Conservation (phyloP, 2,113 vertebrate species). For the Chitala chitala region DNA sequence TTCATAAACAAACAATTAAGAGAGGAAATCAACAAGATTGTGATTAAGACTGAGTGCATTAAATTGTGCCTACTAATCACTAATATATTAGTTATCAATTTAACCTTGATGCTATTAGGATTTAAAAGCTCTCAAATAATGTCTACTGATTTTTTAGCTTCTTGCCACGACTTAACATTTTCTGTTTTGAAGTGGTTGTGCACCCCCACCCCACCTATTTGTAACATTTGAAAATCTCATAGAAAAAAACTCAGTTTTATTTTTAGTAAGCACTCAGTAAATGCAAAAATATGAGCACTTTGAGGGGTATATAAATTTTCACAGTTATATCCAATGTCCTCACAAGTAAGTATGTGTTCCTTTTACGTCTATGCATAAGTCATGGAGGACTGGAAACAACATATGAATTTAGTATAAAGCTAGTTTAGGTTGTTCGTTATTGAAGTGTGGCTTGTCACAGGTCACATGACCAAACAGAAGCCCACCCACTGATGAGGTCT, state of each 20-base stretch:
- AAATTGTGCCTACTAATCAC: slow-evolving; percentile 27
- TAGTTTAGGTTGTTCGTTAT: not conserved
- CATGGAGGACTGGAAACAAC: not conserved
- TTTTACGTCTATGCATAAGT: not conserved
- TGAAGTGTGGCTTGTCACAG: not conserved
- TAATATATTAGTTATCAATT: slow-evolving; percentile 36
- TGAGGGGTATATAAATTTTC: too few species aligned
- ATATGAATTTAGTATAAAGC: not conserved
- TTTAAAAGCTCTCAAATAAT: too few species aligned
- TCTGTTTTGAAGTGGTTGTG: too few species aligned
- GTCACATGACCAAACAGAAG: slow-evolving; percentile 37
- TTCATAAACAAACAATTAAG: slow-evolving; percentile 25
- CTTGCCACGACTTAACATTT: too few species aligned
- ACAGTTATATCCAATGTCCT: too few species aligned
- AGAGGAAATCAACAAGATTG: slow-evolving; percentile 34
- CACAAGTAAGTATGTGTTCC: not conserved
- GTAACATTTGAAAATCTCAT: not conserved
- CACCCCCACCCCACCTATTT: not conserved
- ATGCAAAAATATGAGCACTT: not conserved
- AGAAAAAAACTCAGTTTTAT: not conserved
- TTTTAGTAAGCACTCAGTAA: too few species aligned
- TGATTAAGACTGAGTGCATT: slow-evolving; percentile 38
- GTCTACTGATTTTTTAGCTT: too few species aligned
- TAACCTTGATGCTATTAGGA: slow-evolving; percentile 25
- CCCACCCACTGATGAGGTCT: slow-evolving; percentile 55